Evolutionary conservation across 2,888 invertebrate species (phyloP).

Genomic region (Parnassius glacialis): DNA sequence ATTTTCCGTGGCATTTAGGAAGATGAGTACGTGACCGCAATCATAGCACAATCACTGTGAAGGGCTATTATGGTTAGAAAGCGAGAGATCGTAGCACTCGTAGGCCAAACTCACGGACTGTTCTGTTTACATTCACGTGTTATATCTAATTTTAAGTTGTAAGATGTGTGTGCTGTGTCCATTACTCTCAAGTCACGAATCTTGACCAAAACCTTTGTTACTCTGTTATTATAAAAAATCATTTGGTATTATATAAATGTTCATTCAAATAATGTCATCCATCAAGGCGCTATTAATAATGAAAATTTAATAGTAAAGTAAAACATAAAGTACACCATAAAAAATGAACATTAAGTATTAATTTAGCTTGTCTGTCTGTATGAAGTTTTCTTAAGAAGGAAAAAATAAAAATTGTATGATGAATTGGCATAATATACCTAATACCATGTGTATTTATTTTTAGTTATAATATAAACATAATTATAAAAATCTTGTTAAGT

Average conservation of each 20-base stretch:
- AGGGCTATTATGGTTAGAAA: slow-evolving; percentile 57
- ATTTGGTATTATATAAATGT: not conserved
- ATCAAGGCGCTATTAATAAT: too few species aligned
- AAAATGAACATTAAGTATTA: too few species aligned
- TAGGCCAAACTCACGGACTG: slow-evolving; percentile 33
- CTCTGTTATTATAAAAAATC: not conserved
- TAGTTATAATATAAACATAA: too few species aligned
- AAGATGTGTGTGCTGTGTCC: slow-evolving; percentile 54
- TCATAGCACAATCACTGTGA: slow-evolving; percentile 74
- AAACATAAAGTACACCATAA: too few species aligned
- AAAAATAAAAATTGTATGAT: too few species aligned
- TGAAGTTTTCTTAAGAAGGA: too few species aligned
- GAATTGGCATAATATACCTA: too few species aligned
- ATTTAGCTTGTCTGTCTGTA: too few species aligned
- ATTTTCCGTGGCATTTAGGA: slow-evolving; percentile 50
- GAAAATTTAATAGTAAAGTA: too few species aligned
- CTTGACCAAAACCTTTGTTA: slow-evolving; percentile 47
- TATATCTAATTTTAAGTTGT: slow-evolving; percentile 62
- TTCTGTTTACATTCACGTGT: slow-evolving; percentile 70
- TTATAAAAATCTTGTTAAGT: too few species aligned
- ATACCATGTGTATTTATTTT: too few species aligned
- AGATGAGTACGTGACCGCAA: slow-evolving; percentile 68
- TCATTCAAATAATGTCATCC: too few species aligned
- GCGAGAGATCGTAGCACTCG: slow-evolving; percentile 44
- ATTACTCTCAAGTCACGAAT: slow-evolving; percentile 55